Base-by-base conservation (phyloP, 2,888 invertebrate species). In the Allophyes oxyacanthae region DNA sequence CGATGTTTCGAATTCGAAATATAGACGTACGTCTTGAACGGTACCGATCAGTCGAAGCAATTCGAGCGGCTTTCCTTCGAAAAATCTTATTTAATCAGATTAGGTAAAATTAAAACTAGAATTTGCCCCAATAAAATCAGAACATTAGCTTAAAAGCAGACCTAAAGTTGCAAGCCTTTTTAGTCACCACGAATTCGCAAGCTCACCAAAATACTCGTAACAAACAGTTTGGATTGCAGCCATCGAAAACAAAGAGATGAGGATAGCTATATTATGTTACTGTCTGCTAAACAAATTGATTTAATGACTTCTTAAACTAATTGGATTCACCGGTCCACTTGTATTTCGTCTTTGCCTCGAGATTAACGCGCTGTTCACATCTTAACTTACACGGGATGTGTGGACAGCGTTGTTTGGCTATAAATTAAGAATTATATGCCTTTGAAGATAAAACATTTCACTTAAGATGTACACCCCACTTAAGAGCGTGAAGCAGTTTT, bases 261-360 rank as follows among this genome's bases (percentile, higher is more conserved):
- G 81, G 76, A 79, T 79, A 77, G 76, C 86, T 81, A 86, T 91
- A n/a, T n/a, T n/a, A 89, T 84, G 83, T 91, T 87, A 89, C 89
- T 90, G 91, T 90, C 90, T 78, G 74, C 81, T 85, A 81, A 88
- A 86, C 87, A 86, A 90, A 90, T 91, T 91, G 92, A 92, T 92
- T 92, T 91, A 92, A 88, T 86, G 86, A 87, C 85, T 88, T 87
- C 87, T 88, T 90, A 88, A 91, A 88, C 86, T 91, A 92, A 92
- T 92, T 92, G 86, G 86, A 91, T 88, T 87, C 86, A 87, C 85
- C 84, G 85, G 84, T 89, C 81, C 83, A 84, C 83, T 86, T 86
- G 84, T 83, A 83, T 89, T 88, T 84, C 82, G 83, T 83, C 83
- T 85, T 79, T 75, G 75, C 72, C 68, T 64, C 76, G 77, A 88